phyloP scores from a whole-genome alignment of 2,888 invertebrate species.

The Urechis unicinctus region DNA sequence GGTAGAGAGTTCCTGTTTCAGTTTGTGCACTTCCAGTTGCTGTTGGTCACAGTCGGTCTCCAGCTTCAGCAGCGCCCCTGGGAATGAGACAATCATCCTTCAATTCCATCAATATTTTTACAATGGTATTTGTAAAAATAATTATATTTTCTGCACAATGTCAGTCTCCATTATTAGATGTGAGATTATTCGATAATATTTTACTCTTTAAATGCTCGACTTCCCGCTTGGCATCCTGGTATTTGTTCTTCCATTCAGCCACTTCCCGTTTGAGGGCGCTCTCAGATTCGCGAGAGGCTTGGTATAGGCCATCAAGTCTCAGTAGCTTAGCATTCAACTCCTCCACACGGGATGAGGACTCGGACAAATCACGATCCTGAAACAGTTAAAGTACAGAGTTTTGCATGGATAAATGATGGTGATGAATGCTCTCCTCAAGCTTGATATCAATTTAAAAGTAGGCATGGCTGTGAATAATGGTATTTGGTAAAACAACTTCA shows the following conservation, averaged over 20 bases:
- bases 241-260: constrained; percentile 34
- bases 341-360: constrained; percentile 27
- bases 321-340: constrained; percentile 28
- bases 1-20: constrained; percentile 5
- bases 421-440: too few species aligned
- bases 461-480: too few species aligned
- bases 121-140: too few species aligned
- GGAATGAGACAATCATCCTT: not conserved
- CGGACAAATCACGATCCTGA: constrained; percentile 32
- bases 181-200: too few species aligned
- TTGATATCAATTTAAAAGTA: too few species aligned
- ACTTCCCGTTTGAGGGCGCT: constrained; percentile 25
- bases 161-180: too few species aligned
- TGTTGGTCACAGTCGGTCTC: not conserved
- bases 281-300: constrained; percentile 27
- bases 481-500: too few species aligned
- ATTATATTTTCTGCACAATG: too few species aligned
- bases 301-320: constrained; percentile 26
- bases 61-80: constrained; percentile 1
- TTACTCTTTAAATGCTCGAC: constrained; percentile 28
- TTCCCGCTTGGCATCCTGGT: constrained; percentile 22
- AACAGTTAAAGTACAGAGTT: not conserved
- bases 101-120: not conserved
- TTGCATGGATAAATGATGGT: too few species aligned
- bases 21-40: constrained; percentile 4